Base-by-base conservation (phyloP, 2,113 vertebrate genomes). In the Monopterus albus region DNA sequence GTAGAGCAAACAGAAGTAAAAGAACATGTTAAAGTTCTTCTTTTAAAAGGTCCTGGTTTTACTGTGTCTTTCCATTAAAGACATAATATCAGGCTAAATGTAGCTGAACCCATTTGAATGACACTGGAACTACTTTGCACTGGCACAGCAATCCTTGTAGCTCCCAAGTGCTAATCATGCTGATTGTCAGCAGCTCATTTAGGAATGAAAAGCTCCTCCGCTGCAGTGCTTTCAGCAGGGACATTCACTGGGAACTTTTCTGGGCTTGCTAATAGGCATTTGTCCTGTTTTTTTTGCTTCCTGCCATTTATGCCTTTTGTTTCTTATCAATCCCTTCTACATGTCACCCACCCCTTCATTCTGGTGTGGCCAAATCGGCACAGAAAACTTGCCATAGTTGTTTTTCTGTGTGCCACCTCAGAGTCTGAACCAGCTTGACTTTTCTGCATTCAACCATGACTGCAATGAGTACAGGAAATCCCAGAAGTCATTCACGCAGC, bases 401-500 rank as follows among this genome's bases (percentile, higher is more conserved):
- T 63, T 58, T 72, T 62, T 51, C 56, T 17, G 12, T 58, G 51
- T 66, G 45, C 77, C 63, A 67, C 50, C 23, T n/a, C 67, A 58
- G 57, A 65, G 38, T 49, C 36, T 72, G 40, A 26, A 67, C 80
- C 42, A 36, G 60, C 31, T 40, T 4, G 66, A 67, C 55, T 66
- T 70, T 53, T 56, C 86, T 85, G 79, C 83, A 82, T 75, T 87
- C 84, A 83, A 75, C 88, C 83, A 81, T 90, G 72, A 71, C 79
- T 85, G 51, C 60, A 64, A 77, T 28, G 81, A 84, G 83, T 60
- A 75, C 89, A 93, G 93, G 93, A 94, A 93, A 91, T 94, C 91
- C 91, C 86, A 88, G 12, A 89, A 88, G 89, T 91, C 88, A 79
- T 93, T 90, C 86, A 87, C 52, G 53, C 72, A 18, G 79, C 88